These are phyloP conservation scores for Actinia tenebrosa DNA, from an alignment of 64 coral and sea anemone genomes.

Conservation along the genomic window DNA sequence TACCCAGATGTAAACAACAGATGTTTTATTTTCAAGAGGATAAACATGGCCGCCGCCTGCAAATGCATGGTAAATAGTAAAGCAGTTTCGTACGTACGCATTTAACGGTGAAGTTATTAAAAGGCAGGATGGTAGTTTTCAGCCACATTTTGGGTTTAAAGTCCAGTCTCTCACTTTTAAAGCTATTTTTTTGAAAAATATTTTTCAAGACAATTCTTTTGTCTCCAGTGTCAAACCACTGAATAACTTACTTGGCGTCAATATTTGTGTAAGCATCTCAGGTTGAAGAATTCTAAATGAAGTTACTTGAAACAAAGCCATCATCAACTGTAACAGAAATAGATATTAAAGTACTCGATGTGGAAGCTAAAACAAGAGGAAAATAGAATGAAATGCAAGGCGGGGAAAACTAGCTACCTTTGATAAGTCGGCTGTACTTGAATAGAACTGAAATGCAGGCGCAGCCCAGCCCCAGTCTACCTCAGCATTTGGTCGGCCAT, in stretches of 20 bases:
- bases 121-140: not conserved
- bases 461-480: slow-evolving; percentile 89
- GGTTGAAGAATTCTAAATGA: slow-evolving; percentile 33
- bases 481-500: slow-evolving; percentile 24
- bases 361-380: not conserved
- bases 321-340: slow-evolving; percentile 44
- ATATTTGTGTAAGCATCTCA: slow-evolving; percentile 50
- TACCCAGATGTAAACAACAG: not conserved
- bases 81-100: too few species aligned
- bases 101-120: not conserved
- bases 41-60: not conserved
- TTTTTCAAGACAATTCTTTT: too few species aligned
- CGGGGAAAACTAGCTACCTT: slow-evolving; percentile 31
- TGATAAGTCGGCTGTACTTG: slow-evolving; percentile 64
- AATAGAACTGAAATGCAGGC: slow-evolving; percentile 79
- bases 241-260: slow-evolving; percentile 63
- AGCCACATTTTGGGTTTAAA: too few species aligned
- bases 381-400: not conserved
- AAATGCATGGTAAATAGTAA: too few species aligned
- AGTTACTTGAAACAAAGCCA: slow-evolving; percentile 42
- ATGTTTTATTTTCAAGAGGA: not conserved
- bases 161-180: too few species aligned
- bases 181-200: too few species aligned
- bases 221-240: not conserved
- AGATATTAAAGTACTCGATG: not conserved